phyloP scores from a whole-genome alignment of 1,140 invertebrate species.

The Papilio aristodemus region DNA sequence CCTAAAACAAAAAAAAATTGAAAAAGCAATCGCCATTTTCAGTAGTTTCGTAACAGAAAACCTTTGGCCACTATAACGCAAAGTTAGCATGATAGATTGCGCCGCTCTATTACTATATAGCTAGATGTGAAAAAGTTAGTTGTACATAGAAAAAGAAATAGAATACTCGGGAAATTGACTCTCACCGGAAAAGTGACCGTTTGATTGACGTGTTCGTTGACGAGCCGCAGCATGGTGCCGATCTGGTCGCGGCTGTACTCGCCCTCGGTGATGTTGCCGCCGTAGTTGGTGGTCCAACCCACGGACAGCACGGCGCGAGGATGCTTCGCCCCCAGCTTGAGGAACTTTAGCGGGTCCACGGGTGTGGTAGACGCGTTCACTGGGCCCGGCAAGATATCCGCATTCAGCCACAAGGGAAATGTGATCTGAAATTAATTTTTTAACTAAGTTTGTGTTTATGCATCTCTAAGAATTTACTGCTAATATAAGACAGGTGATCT shows the following conservation, averaged over 20 bases:
- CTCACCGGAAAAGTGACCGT: slow-evolving; percentile 90
- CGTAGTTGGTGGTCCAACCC: slow-evolving; percentile 92
- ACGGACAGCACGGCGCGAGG: slow-evolving; percentile 87
- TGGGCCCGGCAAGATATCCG: slow-evolving; percentile 91
- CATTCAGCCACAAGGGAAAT: slow-evolving; percentile 93
- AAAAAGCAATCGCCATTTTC: not conserved
- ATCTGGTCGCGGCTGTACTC: slow-evolving; percentile 86
- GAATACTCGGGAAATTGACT: not conserved
- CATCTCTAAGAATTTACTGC: not conserved
- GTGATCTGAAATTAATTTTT: slow-evolving; percentile 79
- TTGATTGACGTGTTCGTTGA: slow-evolving; percentile 82
- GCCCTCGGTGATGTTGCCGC: slow-evolving; percentile 76
- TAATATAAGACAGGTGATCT: not conserved
- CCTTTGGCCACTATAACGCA: no score
- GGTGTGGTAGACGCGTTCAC: slow-evolving; percentile 82
- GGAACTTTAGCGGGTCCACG: slow-evolving; percentile 86
- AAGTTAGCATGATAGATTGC: no score
- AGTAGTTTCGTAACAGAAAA: no score
- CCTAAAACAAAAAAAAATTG: slow-evolving; percentile 83
- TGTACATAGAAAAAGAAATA: not conserved
- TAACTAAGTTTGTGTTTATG: not conserved
- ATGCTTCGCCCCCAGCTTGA: slow-evolving; percentile 80
- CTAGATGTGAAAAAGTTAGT: no score
- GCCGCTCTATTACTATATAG: no score
- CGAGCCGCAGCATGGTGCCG: slow-evolving; percentile 85